Base-by-base conservation (phyloP, 2,888 invertebrate genomes). In the Andrena praecox region DNA sequence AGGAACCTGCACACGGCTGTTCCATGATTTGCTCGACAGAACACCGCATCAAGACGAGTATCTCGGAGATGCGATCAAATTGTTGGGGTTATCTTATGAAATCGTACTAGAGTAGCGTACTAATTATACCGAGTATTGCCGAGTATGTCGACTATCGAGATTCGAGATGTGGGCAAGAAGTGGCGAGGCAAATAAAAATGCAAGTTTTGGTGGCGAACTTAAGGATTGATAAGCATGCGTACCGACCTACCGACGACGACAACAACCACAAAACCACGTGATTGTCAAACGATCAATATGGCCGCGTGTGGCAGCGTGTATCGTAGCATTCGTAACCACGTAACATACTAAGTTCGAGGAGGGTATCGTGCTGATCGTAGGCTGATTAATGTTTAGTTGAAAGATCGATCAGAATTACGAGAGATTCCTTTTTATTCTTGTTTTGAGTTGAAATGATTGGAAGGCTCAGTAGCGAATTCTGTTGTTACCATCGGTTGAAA, bases 281-380 rank as follows among this genome's bases (percentile, higher is more conserved):
- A 90, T 66, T 62, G 33, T 69, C 20, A 31, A 59, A 77, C 59
- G 60, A 66, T 63, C 84, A 89, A 89, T 81, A 90, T 90, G 90
- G 90, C 89, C 79, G 83, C 78, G 71, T 31, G 70, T 42, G 3
- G 42, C 42, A 42, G 42, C 68, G 8, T 50, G 12, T 16, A 72
- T 71, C 80, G 84, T 77, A 83, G 83, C 60, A 67, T 54, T 82
- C 72, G 87, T 87, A 80, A 80, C 81, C 54, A 52, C 50, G 42
- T 42, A 42, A 4, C 42, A 0, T 42, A 42, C 42, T 0, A 16
- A 42, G 42, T 42, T 42, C 16, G 16, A 42, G 42, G 16, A 42
- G 59, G 64, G 68, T 79, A 80, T 12, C 83, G 80, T 76, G 42
- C 42, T 16, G 83, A 73, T 50, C 31, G 16, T n/a, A 76, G 35